Conservation (phyloP, 2,113 vertebrate species). For the Sander lucioperca region DNA sequence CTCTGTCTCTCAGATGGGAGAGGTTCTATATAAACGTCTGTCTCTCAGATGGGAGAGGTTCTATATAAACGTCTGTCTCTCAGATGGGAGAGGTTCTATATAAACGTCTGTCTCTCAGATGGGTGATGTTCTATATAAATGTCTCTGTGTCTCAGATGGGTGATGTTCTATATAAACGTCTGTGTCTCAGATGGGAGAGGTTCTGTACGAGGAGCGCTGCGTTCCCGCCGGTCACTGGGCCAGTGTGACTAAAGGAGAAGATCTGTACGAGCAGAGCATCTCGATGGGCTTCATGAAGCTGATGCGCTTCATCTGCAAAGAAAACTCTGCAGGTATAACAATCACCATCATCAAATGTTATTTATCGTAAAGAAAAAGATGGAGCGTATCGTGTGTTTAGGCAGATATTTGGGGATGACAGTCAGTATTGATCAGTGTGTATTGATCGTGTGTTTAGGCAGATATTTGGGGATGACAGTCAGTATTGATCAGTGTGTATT, state of each 20-base stretch:
- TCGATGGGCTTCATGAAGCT: conserved; percentile 92
- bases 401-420: no score
- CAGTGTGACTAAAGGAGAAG: conserved; percentile 81
- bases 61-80: no score
- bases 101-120: conserved; percentile 66
- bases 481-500: background rate
- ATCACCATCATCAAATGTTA: no score
- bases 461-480: no score
- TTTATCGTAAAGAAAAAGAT: no score
- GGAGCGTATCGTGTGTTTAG: no score
- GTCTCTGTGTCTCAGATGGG: no score
- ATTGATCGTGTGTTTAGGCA: background rate
- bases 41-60: no score
- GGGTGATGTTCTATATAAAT: conserved; percentile 78
- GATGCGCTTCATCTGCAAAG: conserved; percentile 92
- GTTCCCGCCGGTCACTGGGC: conserved; percentile 88
- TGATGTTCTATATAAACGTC: background rate
- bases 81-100: background rate
- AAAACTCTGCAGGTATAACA: conserved; percentile 87
- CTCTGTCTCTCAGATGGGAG: no score
- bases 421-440: background rate
- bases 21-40: no score
- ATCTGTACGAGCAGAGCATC: conserved; percentile 90
- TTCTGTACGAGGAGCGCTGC: conserved; percentile 85
- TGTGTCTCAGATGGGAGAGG: conserved; percentile 81